Evolutionary conservation across 2,113 vertebrate species (phyloP), one percentile per base, ranked within the genome.

Genomic region (Nothobranchius kuhntae): DNA sequence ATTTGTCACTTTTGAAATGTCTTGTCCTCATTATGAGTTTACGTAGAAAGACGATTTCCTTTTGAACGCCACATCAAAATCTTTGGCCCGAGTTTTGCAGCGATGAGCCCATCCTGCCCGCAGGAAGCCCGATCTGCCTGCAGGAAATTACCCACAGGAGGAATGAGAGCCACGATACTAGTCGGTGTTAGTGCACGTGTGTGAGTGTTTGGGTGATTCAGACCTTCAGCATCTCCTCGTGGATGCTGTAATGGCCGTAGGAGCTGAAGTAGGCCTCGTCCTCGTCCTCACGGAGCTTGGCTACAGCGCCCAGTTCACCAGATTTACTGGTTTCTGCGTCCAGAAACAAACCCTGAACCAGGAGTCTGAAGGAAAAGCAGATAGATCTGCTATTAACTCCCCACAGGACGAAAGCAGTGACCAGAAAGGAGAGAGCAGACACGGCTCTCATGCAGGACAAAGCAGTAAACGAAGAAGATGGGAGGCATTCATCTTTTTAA

Each of bases 181-280:
- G 17, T 53, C 58, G 61, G 63, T 73, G 64, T 63, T 21, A 58
- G 21, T 50, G 9, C 21, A 15, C 30, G 30, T 30, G 30, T 55
- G 30, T 53, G 35, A 66, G 48, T 51, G 15, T 62, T 40, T 60
- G 67, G 15, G 15, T 11, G 17, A 21, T 47, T 67, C 79, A 67
- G 47, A 99, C 98, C 98, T 99, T 99, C 55, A 99, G 93, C 98
- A 99, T 99, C 90, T 99, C 96, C 84, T 99, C 95, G 0, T 99
- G 98, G 87, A 99, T 98, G 82, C 94, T 91, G 80, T 96, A 95
- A 87, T 99, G 97, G 64, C 96, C 95, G 0, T 99, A 99, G 11
- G 97, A 99, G 90, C 94, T 93, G 93, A 99, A 99, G 91, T 99
- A 99, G 85, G 95, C 93, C 26, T 95, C 94, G 61, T 98, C 96